Evolutionary conservation across 1,140 invertebrate genomes (phyloP), one percentile per base, ranked within the genome.

Genomic region (Aphelinus atriplicis): DNA sequence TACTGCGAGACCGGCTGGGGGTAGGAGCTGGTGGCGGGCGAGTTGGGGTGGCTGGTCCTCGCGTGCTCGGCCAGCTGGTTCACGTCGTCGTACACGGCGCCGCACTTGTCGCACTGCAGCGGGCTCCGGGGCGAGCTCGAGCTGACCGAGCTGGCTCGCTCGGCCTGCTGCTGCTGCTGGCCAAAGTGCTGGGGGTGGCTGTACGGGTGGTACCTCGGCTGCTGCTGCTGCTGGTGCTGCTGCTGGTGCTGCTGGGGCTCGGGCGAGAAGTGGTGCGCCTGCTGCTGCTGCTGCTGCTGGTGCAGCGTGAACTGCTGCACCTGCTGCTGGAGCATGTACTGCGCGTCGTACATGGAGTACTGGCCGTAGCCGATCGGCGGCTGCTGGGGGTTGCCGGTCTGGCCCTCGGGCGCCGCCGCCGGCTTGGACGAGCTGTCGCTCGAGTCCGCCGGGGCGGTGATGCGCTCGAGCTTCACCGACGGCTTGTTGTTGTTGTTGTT

Each of bases 31-130:
- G 26, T n/a, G 7, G 9, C 10, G 2, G 88, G 89, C 2, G 90
- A 90, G 3, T 89, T 89, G 1, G 92, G 90, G 80, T 95, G 94
- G 65, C 89, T 92, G 1, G 91, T 88, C 68, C 91, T 90, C 6
- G 91, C 89, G 79, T 95, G 94, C 76, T 95, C 94, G 63, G 91
- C 90, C 10, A 95, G 84, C 78, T 91, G 91, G 10, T 90, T 88
- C 7, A 91, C 90, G 64, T 93, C 93, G 74, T 94, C 93, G 82
- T 91, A 94, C 50, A 94, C 90, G 70, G 90, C 92, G 50, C 94
- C 93, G 81, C 94, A 95, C 80, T 95, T 95, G 75, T 95, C 94
- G 83, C 94, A 95, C 79, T 94, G 93, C 77, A 92, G 89, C 1
- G 90, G 91, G 78, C 92, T 93, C 1, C 90, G 82, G 4, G 92